phyloP scores from a whole-genome alignment of 2,113 vertebrate species.

The Callithrix jacchus region DNA sequence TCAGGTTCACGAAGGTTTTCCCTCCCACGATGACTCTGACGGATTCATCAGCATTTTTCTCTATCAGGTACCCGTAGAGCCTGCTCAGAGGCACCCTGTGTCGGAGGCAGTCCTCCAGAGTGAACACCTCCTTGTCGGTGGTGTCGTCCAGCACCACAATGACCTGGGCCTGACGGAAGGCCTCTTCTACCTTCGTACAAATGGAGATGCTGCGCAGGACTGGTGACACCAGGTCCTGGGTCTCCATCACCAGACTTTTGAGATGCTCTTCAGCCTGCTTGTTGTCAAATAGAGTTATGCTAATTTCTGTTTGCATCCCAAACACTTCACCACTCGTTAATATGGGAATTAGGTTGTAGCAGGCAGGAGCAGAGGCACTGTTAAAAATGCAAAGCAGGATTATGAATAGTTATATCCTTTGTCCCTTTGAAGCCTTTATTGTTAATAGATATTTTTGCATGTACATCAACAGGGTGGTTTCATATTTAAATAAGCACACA shows the following conservation, averaged over 20 bases:
- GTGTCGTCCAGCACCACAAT: constrained; percentile 91
- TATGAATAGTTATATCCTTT: neutral
- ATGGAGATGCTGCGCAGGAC: constrained; percentile 84
- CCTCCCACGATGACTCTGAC: constrained; percentile 91
- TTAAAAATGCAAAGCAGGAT: neutral
- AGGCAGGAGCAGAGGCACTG: constrained; percentile 87
- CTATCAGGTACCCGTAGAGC: constrained; percentile 87
- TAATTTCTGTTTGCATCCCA: constrained; percentile 81
- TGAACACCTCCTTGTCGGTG: constrained; percentile 34
- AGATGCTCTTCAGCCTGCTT: constrained; percentile 77
- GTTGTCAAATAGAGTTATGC: constrained; percentile 89
- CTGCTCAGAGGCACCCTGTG: constrained; percentile 81
- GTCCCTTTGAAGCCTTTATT: neutral
- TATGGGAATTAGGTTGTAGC: constrained; percentile 87
- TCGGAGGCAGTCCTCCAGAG: constrained; percentile 70
- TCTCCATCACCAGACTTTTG: constrained; percentile 81
- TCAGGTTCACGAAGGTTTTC: constrained; percentile 88
- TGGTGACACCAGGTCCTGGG: constrained; percentile 84
- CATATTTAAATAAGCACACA: neutral
- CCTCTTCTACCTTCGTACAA: constrained; percentile 83
- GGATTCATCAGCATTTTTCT: constrained; percentile 83
- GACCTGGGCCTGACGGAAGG: constrained; percentile 88
- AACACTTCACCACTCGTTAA: constrained; percentile 88
- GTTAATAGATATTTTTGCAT: neutral
- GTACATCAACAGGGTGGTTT: neutral